A percentile compares a stretch with the other conserved stretches of the same genome.
Evolutionary conservation across 2,113 vertebrate genomes (phyloP).

Genomic region (Isurus oxyrinchus): DNA sequence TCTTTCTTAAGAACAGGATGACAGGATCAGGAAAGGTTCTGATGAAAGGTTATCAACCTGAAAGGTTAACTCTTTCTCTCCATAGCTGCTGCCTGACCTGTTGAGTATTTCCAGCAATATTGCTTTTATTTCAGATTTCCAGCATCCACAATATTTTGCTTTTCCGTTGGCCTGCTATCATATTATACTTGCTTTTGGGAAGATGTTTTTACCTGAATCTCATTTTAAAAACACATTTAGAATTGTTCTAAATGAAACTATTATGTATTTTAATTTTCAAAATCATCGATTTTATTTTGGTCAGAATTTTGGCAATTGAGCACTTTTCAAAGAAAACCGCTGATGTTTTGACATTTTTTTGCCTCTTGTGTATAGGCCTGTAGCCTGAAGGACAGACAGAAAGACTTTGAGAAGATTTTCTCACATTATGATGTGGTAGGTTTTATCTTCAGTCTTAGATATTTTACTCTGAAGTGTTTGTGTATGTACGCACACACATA

Average conservation of each 20-base stretch:
- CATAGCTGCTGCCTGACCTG: too few species aligned
- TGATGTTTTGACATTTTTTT: constrained; percentile 12
- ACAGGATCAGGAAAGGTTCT: too few species aligned
- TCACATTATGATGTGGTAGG: constrained; percentile 90
- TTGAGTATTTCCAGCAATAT: too few species aligned
- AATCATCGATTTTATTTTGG: not conserved
- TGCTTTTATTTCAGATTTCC: too few species aligned
- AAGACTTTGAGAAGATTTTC: constrained; percentile 94
- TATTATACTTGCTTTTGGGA: not conserved
- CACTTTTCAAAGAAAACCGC: not conserved
- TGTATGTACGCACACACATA: not conserved
- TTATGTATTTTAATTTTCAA: not conserved
- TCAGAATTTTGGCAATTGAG: not conserved
- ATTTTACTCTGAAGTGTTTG: not conserved
- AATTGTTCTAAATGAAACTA: not conserved
- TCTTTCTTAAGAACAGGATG: too few species aligned
- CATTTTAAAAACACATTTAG: not conserved
- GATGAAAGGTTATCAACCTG: too few species aligned
- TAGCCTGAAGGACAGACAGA: constrained; percentile 73
- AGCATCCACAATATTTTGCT: too few species aligned
- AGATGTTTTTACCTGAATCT: not conserved
- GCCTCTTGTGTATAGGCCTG: constrained; percentile 57
- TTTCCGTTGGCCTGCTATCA: not conserved
- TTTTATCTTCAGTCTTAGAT: constrained; percentile 40
- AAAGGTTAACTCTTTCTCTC: too few species aligned